Evolutionary conservation across 2,888 invertebrate species (phyloP).

Genomic region (Mythimna lalbum): DNA sequence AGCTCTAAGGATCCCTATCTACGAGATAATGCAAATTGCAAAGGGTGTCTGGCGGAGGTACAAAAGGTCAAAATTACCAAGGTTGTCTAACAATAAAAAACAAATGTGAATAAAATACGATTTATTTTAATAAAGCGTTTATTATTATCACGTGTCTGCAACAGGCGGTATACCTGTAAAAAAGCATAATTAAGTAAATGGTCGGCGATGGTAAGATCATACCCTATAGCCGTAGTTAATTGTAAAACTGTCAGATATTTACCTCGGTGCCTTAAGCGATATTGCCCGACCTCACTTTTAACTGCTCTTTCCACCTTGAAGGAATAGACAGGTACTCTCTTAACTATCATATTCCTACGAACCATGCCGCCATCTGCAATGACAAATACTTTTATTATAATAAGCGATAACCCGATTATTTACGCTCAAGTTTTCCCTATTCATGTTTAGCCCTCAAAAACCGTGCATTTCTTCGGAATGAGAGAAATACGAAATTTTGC

Average conservation of each 20-base stretch:
- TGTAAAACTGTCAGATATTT: background rate
- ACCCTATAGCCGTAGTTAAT: background rate
- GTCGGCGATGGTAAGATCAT: background rate
- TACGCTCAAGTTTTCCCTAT: background rate
- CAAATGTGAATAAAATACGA: constrained; percentile 44
- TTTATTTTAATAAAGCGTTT: constrained; percentile 30
- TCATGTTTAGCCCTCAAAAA: background rate
- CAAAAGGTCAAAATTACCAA: constrained; percentile 53
- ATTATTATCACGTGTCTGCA: background rate
- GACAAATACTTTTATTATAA: background rate
- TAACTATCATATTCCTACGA: background rate
- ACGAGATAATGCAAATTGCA: constrained; percentile 63
- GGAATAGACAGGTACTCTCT: background rate
- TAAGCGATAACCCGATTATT: too few relatives aligned
- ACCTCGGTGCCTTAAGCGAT: constrained; percentile 12
- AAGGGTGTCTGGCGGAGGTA: constrained; percentile 61
- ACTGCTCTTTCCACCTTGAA: background rate
- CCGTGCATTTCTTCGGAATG: background rate
- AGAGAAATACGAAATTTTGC: background rate
- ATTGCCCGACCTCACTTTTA: background rate
- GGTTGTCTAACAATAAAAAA: constrained; percentile 61
- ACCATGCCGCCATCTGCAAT: constrained; percentile 15
- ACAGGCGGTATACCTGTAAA: constrained; percentile 36
- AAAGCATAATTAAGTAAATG: background rate
- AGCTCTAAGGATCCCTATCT: constrained; percentile 69